Evolutionary conservation across 2,797 vertebrate genomes (phyloP).

Genomic region (Peromyscus aztecus): DNA sequence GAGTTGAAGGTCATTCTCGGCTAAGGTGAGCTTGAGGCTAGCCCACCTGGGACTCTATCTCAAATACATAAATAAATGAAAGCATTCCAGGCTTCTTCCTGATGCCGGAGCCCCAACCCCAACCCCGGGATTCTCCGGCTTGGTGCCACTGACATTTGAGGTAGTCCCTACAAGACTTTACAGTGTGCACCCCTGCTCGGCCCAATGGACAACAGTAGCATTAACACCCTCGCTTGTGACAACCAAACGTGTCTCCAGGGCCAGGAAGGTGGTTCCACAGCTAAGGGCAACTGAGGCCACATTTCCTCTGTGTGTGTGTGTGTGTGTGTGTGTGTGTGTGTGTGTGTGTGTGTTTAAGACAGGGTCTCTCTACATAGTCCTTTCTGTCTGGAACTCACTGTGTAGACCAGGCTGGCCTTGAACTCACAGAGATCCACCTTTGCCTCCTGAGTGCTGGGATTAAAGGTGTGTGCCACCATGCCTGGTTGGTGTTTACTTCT

Average conservation of each 20-base stretch:
- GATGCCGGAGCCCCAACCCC: background rate
- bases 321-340: background rate
- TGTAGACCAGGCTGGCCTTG: background rate
- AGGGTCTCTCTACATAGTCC: background rate
- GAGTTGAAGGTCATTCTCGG: background rate
- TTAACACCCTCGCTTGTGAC: background rate
- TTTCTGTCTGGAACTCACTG: background rate
- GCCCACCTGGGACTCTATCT: background rate
- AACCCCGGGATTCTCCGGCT: background rate
- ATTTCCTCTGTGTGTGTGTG: background rate
- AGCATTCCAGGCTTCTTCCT: background rate
- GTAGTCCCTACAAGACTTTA: accelerated
- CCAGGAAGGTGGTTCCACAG: background rate
- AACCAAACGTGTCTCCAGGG: background rate
- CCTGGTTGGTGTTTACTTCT: background rate
- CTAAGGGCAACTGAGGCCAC: background rate
- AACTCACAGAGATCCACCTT: background rate
- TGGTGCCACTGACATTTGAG: background rate
- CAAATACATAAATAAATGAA: background rate
- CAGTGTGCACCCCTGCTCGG: background rate
- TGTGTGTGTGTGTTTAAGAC: no score
- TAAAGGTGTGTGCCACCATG: background rate
- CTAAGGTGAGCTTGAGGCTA: background rate
- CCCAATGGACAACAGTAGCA: background rate
- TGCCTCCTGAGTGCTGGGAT: background rate